Percentiles rank a stretch among this genome's conserved stretches.
These are phyloP conservation scores for Lycophotia porphyrea DNA, from an alignment of 2,888 invertebrate genomes.

Conservation along the genomic window DNA sequence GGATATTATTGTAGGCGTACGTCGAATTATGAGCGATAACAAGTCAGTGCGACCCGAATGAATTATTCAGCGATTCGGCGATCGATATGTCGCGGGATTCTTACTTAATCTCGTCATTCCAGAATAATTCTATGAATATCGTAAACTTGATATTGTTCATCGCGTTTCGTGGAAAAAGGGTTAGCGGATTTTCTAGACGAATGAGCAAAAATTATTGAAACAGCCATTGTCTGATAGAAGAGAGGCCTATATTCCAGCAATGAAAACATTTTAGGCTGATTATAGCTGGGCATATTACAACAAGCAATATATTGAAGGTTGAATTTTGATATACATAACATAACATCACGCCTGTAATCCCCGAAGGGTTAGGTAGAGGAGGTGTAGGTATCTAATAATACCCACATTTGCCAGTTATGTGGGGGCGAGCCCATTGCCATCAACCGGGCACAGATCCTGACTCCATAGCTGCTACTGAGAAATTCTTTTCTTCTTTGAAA, in stretches of 20 bases:
- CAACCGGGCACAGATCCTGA: too few relatives aligned
- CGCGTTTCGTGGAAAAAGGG: not conserved
- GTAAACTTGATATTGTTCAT: not conserved
- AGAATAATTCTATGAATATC: conserved; percentile 28
- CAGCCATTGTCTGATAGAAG: not conserved
- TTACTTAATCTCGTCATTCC: conserved; percentile 42
- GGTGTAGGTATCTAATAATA: too few relatives aligned
- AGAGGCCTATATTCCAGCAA: not conserved
- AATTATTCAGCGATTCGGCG: conserved; percentile 69
- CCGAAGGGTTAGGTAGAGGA: too few relatives aligned
- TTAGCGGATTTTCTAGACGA: not conserved
- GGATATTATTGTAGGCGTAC: conserved; percentile 67
- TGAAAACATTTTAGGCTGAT: not conserved
- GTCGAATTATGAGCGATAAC: conserved; percentile 74
- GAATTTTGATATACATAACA: not conserved
- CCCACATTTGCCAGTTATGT: too few relatives aligned
- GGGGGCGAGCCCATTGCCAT: too few relatives aligned
- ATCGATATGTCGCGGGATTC: conserved; percentile 63
- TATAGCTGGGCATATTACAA: too few relatives aligned
- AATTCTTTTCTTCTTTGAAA: too few relatives aligned
- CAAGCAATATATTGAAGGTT: not conserved
- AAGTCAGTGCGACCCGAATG: conserved; percentile 66
- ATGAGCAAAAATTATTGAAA: not conserved
- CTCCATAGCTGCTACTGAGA: too few relatives aligned
- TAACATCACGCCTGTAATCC: too few relatives aligned